A percentile compares a stretch with the other conserved stretches of the same genome.
Conservation (phyloP, 2,888 invertebrate species). For the Chaetoderma sp. region DNA sequence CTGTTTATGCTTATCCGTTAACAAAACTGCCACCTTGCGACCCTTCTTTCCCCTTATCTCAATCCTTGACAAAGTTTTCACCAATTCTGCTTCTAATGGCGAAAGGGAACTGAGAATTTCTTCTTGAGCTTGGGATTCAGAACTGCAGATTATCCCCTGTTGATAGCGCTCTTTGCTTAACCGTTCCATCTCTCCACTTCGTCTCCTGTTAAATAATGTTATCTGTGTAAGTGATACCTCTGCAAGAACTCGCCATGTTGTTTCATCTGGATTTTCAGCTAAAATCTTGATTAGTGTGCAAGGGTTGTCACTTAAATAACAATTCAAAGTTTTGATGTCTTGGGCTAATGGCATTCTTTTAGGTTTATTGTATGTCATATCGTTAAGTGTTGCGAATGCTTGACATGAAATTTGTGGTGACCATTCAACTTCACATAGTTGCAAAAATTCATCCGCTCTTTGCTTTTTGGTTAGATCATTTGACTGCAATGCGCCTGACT, state of each 20-base stretch:
- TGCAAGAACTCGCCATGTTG: not conserved
- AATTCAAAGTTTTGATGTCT: not conserved
- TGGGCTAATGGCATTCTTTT: not conserved
- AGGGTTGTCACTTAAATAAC: not conserved
- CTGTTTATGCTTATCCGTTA: not conserved
- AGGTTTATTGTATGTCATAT: not conserved
- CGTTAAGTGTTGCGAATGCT: not conserved
- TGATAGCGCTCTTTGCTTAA: not conserved
- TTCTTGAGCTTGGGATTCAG: not conserved
- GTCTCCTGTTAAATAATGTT: not conserved
- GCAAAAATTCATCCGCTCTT: not conserved
- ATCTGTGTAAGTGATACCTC: not conserved
- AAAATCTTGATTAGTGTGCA: not conserved
- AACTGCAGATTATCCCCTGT: not conserved
- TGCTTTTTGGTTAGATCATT: not conserved
- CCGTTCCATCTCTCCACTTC: not conserved
- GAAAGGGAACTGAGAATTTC: not conserved
- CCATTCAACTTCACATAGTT: not conserved
- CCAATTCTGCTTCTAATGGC: not conserved
- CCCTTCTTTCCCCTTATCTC: not conserved
- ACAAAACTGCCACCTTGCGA: not conserved
- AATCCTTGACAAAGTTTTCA: not conserved
- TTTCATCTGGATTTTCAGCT: not conserved
- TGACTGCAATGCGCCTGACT: not conserved
- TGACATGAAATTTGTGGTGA: not conserved